Conservation (phyloP, 2,888 invertebrate species). For the Apocheima hispidaria region DNA sequence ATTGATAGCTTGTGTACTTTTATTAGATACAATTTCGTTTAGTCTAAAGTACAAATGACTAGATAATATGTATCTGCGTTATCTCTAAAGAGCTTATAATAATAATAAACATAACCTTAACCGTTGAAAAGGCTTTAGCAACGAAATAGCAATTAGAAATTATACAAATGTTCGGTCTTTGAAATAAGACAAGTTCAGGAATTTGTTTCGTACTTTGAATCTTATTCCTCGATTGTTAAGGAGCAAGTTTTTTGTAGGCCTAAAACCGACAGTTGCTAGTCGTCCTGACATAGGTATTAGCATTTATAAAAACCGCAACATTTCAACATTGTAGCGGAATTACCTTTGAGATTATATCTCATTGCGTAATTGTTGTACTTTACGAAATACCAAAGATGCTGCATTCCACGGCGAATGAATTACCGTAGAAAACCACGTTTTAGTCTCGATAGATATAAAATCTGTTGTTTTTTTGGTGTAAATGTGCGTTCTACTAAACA, state of each 20-base stretch:
- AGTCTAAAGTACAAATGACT: constrained; percentile 7
- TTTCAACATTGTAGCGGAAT: constrained; percentile 40
- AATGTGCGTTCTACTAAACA: not conserved
- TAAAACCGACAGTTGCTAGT: constrained; percentile 44
- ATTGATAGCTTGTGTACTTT: constrained; percentile 2
- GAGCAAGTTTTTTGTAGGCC: constrained; percentile 2
- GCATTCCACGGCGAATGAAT: constrained; percentile 26
- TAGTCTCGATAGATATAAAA: not conserved
- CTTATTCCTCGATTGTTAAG: constrained; percentile 7
- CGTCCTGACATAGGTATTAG: constrained; percentile 40
- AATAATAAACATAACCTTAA: constrained; percentile 45
- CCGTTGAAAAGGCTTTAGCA: constrained; percentile 41
- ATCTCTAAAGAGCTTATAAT: constrained; percentile 36
- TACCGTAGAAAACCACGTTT: constrained; percentile 7
- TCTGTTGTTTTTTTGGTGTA: not conserved
- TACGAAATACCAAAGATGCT: constrained; percentile 39
- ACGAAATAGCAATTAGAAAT: constrained; percentile 45
- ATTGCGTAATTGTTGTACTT: constrained; percentile 43
- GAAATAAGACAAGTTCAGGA: constrained; percentile 16
- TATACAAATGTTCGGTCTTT: constrained; percentile 33
- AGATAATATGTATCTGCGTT: constrained; percentile 19
- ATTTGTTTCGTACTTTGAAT: constrained; percentile 11
- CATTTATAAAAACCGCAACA: constrained; percentile 42
- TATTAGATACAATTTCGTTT: not conserved
- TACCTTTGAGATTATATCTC: constrained; percentile 43